Conservation (phyloP, 2,797 vertebrate genomes). For the Eospalax fontanierii region DNA sequence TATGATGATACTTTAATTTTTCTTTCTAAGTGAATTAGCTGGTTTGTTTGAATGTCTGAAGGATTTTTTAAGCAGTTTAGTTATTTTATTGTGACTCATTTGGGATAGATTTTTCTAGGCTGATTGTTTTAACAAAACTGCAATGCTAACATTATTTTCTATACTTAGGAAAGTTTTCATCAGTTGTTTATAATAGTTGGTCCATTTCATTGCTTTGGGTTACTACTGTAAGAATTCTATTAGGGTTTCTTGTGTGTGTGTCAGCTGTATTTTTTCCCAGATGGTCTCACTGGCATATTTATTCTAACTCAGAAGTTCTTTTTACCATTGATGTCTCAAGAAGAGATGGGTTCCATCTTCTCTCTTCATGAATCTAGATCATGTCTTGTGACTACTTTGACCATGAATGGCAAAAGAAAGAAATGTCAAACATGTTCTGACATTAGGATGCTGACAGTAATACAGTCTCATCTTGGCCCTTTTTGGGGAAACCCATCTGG, state of each 20-base stretch:
- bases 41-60: not conserved
- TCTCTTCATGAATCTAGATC: not conserved
- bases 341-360: not conserved
- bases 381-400: not conserved
- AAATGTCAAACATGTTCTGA: not conserved
- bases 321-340: not conserved
- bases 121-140: not conserved
- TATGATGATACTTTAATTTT: slow-evolving; percentile 32
- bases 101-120: not conserved
- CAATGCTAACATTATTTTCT: not conserved
- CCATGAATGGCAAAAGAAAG: not conserved
- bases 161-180: not conserved
- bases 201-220: not conserved
- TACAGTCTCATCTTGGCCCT: not conserved
- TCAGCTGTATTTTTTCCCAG: not conserved
- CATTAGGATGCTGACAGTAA: not conserved
- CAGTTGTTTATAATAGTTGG: not conserved
- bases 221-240: not conserved
- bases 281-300: not conserved
- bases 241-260: not conserved
- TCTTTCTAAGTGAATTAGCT: not conserved
- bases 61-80: no score
- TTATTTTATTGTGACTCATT: not conserved
- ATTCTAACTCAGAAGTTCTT: not conserved
- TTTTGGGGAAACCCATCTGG: not conserved